Base-by-base conservation (phyloP, 2,113 vertebrate genomes). In the Corythornis cristatus region DNA sequence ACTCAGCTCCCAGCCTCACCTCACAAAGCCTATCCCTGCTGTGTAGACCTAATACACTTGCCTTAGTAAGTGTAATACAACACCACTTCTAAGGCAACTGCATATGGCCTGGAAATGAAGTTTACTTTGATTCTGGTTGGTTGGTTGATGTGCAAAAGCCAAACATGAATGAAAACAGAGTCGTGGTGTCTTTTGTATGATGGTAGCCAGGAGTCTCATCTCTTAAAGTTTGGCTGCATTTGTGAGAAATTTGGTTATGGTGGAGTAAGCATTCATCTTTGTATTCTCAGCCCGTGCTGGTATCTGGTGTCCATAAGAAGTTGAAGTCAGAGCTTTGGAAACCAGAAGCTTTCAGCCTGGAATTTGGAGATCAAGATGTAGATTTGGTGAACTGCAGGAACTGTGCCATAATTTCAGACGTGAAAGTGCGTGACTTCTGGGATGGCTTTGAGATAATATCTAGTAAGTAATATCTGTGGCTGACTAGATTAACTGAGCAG, bases 381-480 rank as follows among this genome's bases (percentile, higher is more conserved):
- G 99, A 99, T 96, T 97, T 99, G 97, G 99, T 99, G 91, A 99
- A 99, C 98, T 99, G 99, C 97, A 98, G 99, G 92, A 99, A 99
- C 97, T 99, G 99, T 96, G 98, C 99, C 93, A 99, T 99, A 93
- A 99, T 99, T 96, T 99, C 99, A 60, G 99, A 99, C 85, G 99
- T 99, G 94, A 99, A 99, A 98, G 99, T 99, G 95, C 98, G 99
- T 85, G 99, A 99, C 93, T 99, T 99, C 98, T 99, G 99, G 99
- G 99, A 99, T 97, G 99, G 99, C 89, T 99, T 99, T 90, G 98
- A 99, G 97, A 97, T 99, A 90, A 98, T 99, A 98, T 98, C 98
- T 95, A 99, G 99, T 99, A 93, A 95, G 90, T 94, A 92, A 89
- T 95, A 51, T 60, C 77, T 96, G 80, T 90, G 73, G 61, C 92